Evolutionary conservation across 2,797 vertebrate genomes (phyloP), one percentile per base, ranked within the genome.

Genomic region (Ambastaia sidthimunki): DNA sequence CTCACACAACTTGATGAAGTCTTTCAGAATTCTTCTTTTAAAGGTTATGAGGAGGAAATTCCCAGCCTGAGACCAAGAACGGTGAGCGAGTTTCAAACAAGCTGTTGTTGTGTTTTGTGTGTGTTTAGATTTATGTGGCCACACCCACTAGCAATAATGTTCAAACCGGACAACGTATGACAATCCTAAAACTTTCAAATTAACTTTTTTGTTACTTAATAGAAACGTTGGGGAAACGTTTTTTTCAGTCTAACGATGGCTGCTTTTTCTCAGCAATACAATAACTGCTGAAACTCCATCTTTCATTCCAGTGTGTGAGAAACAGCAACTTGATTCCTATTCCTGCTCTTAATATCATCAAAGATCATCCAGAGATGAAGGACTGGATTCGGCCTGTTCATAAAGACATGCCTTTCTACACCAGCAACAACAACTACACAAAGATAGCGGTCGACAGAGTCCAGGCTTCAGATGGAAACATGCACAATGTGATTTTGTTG

Each of bases 21-120:
- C 77, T 95, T 95, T 88, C 87, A 93, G 80, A 88, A 55, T 21
- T 94, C 94, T 7, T 70, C 72, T 25, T 94, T 94, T 63, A 95
- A 90, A 78, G 93, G 90, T 60, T 92, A 88, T 16, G 0, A 85
- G 13, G 4, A 77, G 3, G 12, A 81, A 0, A 82, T 93, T 12
- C 92, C 93, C 1, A 65, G 25, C 5, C 93, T 91, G 21, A 91
- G 93, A 62, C 93, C 94, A 12, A 93, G 94, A 89, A 88, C 60
- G 13, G 94, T 95, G 89, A 90, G 88, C 1, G 21, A 37, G n/a
- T 44, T 65, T 6, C 11, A 66, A 78, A 76, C 31, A 80, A 84
- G 9, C 50, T 74, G 21, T 74, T 50, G 60, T 72, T 0, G 31
- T 18, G 6, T 34, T 7, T 55, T 3, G 41, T 63, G 50, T 55